These are phyloP conservation scores for Taurulus bubalis DNA, from an alignment of 2,113 vertebrate genomes.

Conservation along the genomic window DNA sequence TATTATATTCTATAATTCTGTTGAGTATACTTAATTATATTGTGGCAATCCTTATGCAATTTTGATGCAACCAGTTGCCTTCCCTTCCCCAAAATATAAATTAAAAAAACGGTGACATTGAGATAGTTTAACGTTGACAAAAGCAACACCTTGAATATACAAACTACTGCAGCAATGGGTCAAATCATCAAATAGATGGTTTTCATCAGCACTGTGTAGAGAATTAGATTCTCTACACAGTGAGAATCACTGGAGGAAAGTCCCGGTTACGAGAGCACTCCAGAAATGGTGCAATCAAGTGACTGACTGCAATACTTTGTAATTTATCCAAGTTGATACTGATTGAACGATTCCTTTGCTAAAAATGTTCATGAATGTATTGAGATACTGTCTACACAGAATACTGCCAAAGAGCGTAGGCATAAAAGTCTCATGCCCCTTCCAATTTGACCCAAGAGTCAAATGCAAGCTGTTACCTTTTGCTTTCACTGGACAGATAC, in stretches of 20 bases:
- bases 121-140: neutral
- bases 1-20: neutral
- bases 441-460: neutral
- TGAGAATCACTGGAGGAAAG: too few relatives aligned
- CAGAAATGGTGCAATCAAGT: neutral
- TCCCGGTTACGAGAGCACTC: neutral
- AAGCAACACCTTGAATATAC: neutral
- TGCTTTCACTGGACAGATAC: slow-evolving; percentile 88
- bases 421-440: neutral
- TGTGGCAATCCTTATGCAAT: neutral
- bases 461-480: slow-evolving; percentile 79
- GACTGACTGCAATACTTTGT: neutral
- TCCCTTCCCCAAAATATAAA: neutral
- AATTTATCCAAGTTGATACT: neutral
- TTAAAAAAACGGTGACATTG: neutral
- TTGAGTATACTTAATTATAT: neutral
- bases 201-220: neutral
- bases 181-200: neutral
- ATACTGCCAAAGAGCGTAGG: neutral
- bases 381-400: neutral
- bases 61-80: too few relatives aligned
- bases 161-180: neutral
- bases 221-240: neutral
- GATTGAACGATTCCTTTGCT: neutral
- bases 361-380: neutral